These are phyloP conservation scores for Argyra leucocephala DNA, from an alignment of 2,888 invertebrate species.

Conservation along the genomic window DNA sequence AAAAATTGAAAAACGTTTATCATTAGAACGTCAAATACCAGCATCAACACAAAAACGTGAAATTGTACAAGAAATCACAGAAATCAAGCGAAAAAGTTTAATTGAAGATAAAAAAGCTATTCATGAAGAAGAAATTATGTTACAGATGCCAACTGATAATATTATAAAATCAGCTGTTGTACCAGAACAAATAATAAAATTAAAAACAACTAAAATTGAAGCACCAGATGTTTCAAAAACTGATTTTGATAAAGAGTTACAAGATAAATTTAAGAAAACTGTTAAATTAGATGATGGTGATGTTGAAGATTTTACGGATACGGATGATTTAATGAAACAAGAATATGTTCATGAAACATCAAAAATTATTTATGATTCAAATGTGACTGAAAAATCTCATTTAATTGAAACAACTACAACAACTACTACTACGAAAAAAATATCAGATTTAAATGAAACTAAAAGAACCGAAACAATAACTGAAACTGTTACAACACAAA, in stretches of 20 bases:
- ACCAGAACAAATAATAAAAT: constrained; percentile 41
- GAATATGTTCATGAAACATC: constrained; percentile 25
- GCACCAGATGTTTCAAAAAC: constrained; percentile 37
- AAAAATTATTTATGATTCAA: constrained; percentile 30
- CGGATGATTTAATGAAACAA: constrained; percentile 10
- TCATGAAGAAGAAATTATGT: constrained; percentile 43
- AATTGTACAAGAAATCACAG: constrained; percentile 62
- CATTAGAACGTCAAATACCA: constrained; percentile 57
- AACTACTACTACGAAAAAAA: constrained; percentile 12
- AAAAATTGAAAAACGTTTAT: constrained; percentile 64
- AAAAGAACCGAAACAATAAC: constrained; percentile 15
- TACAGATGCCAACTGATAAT: constrained; percentile 43
- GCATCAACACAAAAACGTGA: constrained; percentile 65
- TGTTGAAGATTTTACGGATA: constrained; percentile 17
- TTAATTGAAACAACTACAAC: constrained; percentile 15
- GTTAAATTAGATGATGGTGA: constrained; percentile 31
- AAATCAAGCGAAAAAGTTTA: constrained; percentile 57
- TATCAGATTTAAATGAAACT: constrained; percentile 7
- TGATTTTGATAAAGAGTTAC: constrained; percentile 42
- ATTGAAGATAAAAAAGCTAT: constrained; percentile 44
- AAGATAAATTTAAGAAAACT: constrained; percentile 40
- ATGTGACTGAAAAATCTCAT: constrained; percentile 20
- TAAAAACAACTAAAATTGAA: constrained; percentile 42
- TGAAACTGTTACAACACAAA: constrained; percentile 12
- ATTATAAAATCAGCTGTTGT: constrained; percentile 39